Base-by-base conservation (phyloP, 1,140 invertebrate species). In the Phenacoccus solenopsis region DNA sequence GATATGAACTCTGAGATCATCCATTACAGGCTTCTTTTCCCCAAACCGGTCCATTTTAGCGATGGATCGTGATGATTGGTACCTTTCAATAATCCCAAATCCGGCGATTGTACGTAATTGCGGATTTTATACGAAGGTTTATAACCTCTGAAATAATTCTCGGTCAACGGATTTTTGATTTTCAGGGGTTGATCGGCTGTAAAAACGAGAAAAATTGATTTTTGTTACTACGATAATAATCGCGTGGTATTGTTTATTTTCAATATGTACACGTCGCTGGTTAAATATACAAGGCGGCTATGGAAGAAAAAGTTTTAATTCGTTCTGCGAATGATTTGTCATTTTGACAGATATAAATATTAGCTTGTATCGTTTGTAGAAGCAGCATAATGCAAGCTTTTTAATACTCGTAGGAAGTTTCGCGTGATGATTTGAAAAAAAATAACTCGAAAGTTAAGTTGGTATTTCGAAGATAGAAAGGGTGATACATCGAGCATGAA, bases 101-200 rank as follows among this genome's bases (percentile, higher is more conserved):
- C 67, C 3, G 68, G 67, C 1, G 49, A 32, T 25, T 30, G 28
- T 4, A 71, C 67, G 22, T 68, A 71, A 59, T 71, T 68, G n/a
- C 38, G 56, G 4, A 71, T 67, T 24, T 71, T 71, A 57, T 71
- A 38, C 0, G 70, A 71, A 10, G 70, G 70, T 57, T 71, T 71
- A 25, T 56, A 30, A 12, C 70, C 70, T 68, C 38, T 59, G 13
- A 68, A 68, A 69, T 68, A 68, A 27, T 71, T 71, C 13, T 56
- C 67, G 0, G 67, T n/a, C 38, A 49, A 49, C 16, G 38, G 38
- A 49, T 16, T 49, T n/a, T 49, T 49, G 38, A 49, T 49, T 49
- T n/a, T 49, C 20, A 49, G 38, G 13, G 38, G 38, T n/a, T 49
- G 38, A 49, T 49, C 38, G 38, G 38, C 38, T 49, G 38, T 49